Evolutionary conservation across 2,797 vertebrate genomes (phyloP).

Genomic region (Trachops cirrhosus): DNA sequence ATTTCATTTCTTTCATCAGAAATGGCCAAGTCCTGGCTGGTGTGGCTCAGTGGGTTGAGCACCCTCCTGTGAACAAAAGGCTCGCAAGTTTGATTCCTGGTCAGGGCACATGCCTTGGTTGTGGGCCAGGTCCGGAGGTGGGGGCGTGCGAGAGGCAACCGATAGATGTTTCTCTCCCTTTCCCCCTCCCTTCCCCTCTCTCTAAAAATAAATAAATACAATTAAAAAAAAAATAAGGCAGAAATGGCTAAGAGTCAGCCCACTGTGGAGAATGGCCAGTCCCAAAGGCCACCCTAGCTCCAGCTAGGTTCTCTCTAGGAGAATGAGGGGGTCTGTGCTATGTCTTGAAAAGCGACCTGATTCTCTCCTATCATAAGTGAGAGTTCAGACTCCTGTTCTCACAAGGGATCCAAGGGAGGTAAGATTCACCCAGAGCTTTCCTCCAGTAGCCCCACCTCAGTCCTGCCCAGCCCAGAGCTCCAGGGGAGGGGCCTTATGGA

Average conservation of each 20-base stretch:
- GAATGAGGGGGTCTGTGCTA: background rate
- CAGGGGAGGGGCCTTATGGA: background rate
- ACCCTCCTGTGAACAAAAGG: background rate
- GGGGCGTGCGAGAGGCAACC: background rate
- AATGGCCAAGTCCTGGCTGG: background rate
- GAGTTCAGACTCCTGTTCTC: background rate
- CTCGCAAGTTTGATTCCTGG: background rate
- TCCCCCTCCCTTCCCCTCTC: background rate
- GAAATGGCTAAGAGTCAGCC: background rate
- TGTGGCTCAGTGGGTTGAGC: background rate
- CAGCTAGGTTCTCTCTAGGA: background rate
- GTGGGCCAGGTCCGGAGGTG: background rate
- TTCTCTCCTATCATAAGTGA: background rate
- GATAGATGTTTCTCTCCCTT: background rate
- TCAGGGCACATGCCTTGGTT: background rate
- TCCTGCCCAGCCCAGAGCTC: background rate
- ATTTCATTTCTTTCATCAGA: background rate
- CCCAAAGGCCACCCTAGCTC: background rate
- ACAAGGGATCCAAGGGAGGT: background rate
- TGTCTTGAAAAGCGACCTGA: background rate
- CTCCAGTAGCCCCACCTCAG: background rate
- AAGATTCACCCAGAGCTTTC: background rate
- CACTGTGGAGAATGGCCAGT: background rate
- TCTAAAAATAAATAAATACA: background rate
- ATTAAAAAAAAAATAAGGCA: too few species aligned